Conservation (phyloP, 2,888 invertebrate genomes). For the Lepidocyrtoides sp. region DNA sequence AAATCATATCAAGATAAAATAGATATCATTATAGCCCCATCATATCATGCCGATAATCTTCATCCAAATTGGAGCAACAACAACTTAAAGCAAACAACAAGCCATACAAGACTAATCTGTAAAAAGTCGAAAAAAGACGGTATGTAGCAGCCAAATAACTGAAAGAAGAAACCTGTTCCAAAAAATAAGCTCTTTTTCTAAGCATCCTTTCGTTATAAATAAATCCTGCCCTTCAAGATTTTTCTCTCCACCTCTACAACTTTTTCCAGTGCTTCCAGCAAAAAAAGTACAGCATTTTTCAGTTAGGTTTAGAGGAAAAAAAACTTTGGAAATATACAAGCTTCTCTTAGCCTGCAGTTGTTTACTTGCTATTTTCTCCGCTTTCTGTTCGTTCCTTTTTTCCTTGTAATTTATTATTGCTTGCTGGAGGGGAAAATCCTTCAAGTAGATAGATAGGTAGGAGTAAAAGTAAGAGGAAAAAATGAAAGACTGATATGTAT, state of each 20-base stretch:
- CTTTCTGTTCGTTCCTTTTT: background rate
- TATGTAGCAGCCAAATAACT: background rate
- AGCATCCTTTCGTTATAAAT: background rate
- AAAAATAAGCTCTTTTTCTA: background rate
- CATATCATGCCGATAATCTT: constrained; percentile 2
- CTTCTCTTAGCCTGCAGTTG: constrained; percentile 1
- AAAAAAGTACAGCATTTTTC: background rate
- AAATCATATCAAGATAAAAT: constrained; percentile 67
- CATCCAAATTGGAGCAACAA: constrained; percentile 25
- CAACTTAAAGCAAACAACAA: constrained; percentile 21
- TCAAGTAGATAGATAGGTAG: background rate
- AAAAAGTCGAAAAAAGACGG: background rate
- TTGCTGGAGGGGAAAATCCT: constrained; percentile 52
- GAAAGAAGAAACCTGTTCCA: background rate
- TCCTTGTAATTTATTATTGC: constrained; percentile 65
- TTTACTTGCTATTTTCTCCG: background rate
- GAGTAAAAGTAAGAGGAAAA: background rate
- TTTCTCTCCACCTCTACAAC: background rate
- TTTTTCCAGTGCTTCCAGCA: background rate
- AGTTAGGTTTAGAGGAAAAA: background rate
- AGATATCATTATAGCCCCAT: constrained; percentile 21
- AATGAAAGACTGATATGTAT: constrained; percentile 3
- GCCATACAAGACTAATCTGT: no score
- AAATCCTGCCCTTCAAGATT: constrained; percentile 14
- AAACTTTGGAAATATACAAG: background rate